Conservation (phyloP, 2,888 invertebrate species). For the Zootermopsis nevadensis region DNA sequence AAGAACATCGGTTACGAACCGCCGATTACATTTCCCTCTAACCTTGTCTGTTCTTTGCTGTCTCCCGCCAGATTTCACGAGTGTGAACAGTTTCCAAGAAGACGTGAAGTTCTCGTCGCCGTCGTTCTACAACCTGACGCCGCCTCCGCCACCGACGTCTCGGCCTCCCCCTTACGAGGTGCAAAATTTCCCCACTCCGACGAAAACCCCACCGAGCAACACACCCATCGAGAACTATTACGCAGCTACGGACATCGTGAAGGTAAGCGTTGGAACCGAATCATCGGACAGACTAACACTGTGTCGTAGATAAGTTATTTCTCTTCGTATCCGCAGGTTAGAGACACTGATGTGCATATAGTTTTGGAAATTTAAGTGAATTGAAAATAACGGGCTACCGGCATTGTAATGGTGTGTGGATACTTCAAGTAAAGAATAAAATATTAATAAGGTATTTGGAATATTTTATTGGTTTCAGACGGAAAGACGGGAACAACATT, state of each 20-base stretch:
- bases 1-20: too few relatives aligned
- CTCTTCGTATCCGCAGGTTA: too few relatives aligned
- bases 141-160: constrained; percentile 65
- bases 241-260: constrained; percentile 83
- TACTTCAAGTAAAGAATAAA: too few relatives aligned
- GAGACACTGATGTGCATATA: too few relatives aligned
- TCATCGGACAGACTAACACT: neutral
- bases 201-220: constrained; percentile 57
- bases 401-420: too few relatives aligned
- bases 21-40: too few relatives aligned
- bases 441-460: neutral
- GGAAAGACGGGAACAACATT: constrained; percentile 73
- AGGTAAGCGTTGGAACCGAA: constrained; percentile 63
- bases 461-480: constrained; percentile 62
- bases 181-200: constrained; percentile 62
- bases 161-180: constrained; percentile 61
- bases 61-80: constrained; percentile 66
- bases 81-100: constrained; percentile 69
- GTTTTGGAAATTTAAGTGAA: too few relatives aligned
- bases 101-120: constrained; percentile 67
- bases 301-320: neutral
- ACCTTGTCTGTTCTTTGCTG: neutral
- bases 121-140: constrained; percentile 67
- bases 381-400: too few relatives aligned
- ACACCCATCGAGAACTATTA: constrained; percentile 72